Percentiles rank a stretch among this genome's conserved stretches.
phyloP scores from a whole-genome alignment of 2,113 vertebrate species.

The Arothron firmamentum region DNA sequence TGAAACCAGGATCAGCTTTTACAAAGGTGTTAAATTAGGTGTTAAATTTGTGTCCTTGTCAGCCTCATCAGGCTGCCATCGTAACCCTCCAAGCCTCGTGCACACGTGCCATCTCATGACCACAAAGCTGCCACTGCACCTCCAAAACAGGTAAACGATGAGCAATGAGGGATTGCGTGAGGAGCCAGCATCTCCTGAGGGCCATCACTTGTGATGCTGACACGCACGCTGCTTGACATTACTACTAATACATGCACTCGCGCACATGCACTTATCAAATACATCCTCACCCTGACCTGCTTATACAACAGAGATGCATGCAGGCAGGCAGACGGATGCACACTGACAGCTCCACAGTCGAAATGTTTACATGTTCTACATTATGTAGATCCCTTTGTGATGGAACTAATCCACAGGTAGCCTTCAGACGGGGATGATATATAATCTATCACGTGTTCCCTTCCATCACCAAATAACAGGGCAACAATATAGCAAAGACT shows the following conservation, averaged over 20 bases:
- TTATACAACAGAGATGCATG: slow-evolving; percentile 28
- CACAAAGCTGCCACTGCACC: too few relatives aligned
- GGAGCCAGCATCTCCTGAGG: slow-evolving; percentile 23
- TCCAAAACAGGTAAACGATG: too few relatives aligned
- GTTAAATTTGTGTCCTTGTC: too few relatives aligned
- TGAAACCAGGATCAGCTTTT: too few relatives aligned
- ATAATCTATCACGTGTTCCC: too few relatives aligned
- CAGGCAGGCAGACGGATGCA: slow-evolving; percentile 6
- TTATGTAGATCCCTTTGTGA: background rate
- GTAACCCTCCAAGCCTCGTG: too few relatives aligned
- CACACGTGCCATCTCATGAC: too few relatives aligned
- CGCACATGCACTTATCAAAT: slow-evolving; percentile 9
- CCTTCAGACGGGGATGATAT: background rate
- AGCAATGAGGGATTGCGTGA: slow-evolving; percentile 2
- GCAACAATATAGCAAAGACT: too few relatives aligned
- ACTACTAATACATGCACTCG: slow-evolving; percentile 12
- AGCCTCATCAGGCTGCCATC: too few relatives aligned
- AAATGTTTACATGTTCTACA: slow-evolving; percentile 10
- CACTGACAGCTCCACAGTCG: background rate
- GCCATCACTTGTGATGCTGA: slow-evolving; percentile 36
- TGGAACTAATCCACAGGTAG: slow-evolving; percentile 11
- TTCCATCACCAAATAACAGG: too few relatives aligned
- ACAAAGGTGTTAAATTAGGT: too few relatives aligned
- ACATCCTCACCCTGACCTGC: slow-evolving; percentile 25
- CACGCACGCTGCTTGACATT: slow-evolving; percentile 47